These are phyloP conservation scores for Apostichopus parvimensis DNA, from an alignment of 35 echinoderm and acorn worm genomes.

Conservation along the genomic window DNA sequence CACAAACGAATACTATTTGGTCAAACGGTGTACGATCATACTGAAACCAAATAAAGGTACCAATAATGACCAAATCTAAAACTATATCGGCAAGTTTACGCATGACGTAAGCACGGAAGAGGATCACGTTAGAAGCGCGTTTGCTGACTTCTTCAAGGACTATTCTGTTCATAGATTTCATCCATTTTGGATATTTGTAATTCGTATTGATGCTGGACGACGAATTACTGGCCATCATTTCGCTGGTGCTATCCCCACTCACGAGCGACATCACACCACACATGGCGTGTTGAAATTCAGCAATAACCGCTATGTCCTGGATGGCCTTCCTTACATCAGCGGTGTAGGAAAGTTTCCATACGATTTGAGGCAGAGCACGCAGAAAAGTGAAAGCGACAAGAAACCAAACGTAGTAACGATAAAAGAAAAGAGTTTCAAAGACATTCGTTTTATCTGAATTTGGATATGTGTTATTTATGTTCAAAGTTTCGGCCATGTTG, in stretches of 20 bases:
- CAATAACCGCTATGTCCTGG: slow-evolving; percentile 6
- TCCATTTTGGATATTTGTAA: not conserved
- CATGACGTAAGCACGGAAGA: not conserved
- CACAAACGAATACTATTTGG: not conserved
- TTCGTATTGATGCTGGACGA: no score
- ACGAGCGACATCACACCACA: not conserved
- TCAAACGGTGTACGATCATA: slow-evolving; percentile 24
- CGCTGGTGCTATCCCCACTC: not conserved
- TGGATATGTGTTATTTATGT: not conserved
- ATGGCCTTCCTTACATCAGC: slow-evolving; percentile 7
- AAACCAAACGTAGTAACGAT: slow-evolving; percentile 35
- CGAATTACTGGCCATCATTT: not conserved
- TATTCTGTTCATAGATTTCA: not conserved
- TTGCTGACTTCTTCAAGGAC: not conserved
- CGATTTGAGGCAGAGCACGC: not conserved
- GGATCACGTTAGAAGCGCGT: not conserved
- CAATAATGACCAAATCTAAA: not conserved
- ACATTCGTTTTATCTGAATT: no score
- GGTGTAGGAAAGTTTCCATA: not conserved
- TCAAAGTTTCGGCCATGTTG: not conserved
- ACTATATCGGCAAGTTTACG: not conserved
- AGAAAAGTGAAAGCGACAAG: slow-evolving; percentile 2
- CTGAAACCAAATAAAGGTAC: not conserved
- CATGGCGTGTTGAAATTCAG: slow-evolving; percentile 13
- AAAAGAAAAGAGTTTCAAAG: slow-evolving; percentile 30